Conservation (phyloP, 2,888 invertebrate species). For the Dendrolimus pini region DNA sequence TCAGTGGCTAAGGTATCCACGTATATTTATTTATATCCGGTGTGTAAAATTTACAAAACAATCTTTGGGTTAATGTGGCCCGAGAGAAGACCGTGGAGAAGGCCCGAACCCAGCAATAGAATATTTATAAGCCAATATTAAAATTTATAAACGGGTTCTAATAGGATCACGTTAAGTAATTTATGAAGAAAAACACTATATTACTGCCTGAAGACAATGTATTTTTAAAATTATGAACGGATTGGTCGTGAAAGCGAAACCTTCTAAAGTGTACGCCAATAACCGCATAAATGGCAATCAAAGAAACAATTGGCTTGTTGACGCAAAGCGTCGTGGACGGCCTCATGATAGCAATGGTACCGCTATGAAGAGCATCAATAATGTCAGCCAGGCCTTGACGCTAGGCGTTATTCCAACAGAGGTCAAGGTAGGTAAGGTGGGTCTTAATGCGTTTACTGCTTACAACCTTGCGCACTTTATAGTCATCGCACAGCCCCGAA, state of each 20-base stretch:
- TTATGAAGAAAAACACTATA: no score
- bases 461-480: slow-evolving; percentile 48
- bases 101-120: no score
- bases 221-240: background rate
- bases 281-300: slow-evolving; percentile 21
- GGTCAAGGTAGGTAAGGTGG: slow-evolving; percentile 43
- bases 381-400: slow-evolving; percentile 46
- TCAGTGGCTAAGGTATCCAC: no score
- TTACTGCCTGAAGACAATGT: no score
- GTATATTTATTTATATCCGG: no score
- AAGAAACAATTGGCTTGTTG: slow-evolving; percentile 40
- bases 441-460: slow-evolving; percentile 46
- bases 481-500: slow-evolving; percentile 38
- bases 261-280: slow-evolving; percentile 29
- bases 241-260: slow-evolving; percentile 19
- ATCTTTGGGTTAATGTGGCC: no score
- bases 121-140: no score
- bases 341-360: slow-evolving; percentile 32
- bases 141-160: no score
- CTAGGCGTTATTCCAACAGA: slow-evolving; percentile 29
- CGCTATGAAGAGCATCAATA: slow-evolving; percentile 36
- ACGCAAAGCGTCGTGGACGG: slow-evolving; percentile 21
- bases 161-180: no score
- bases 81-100: no score
- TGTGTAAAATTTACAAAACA: no score